Percentiles rank a stretch among this genome's conserved stretches.
Evolutionary conservation across 2,113 vertebrate species (phyloP).

Genomic region (Platichthys flesus): DNA sequence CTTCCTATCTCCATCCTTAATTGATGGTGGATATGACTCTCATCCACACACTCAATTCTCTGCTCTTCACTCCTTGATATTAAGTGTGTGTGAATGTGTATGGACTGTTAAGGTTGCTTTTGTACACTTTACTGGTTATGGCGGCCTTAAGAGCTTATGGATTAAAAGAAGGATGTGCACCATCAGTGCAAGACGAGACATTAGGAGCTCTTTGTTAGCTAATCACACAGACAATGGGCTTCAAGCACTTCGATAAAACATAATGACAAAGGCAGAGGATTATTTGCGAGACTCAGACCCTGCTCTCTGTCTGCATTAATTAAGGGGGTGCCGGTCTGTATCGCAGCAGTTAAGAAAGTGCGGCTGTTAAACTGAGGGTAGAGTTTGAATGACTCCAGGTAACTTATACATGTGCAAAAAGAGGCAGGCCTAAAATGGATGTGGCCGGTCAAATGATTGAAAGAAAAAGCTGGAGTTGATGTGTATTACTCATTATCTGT

Average conservation of each 20-base stretch:
- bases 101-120: slow-evolving; percentile 64
- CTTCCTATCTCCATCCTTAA: slow-evolving; percentile 77
- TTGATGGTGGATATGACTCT: slow-evolving; percentile 75
- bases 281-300: slow-evolving; percentile 34
- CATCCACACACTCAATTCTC: slow-evolving; percentile 63
- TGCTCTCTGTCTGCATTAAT: slow-evolving; percentile 69
- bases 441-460: too few species aligned
- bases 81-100: slow-evolving; percentile 73
- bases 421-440: too few species aligned
- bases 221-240: slow-evolving; percentile 72
- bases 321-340: slow-evolving; percentile 58
- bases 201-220: slow-evolving; percentile 80
- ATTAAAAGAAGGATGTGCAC: slow-evolving; percentile 75
- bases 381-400: background rate
- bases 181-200: slow-evolving; percentile 76
- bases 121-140: slow-evolving; percentile 71
- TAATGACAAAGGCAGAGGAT: slow-evolving; percentile 49
- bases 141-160: slow-evolving; percentile 78
- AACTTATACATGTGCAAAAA: too few species aligned
- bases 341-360: slow-evolving; percentile 57
- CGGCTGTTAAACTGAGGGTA: slow-evolving; percentile 47
- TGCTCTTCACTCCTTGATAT: slow-evolving; percentile 71
- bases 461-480: too few species aligned
- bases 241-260: slow-evolving; percentile 74
- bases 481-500: too few species aligned